These are phyloP conservation scores for Megastigmus dorsalis DNA, from an alignment of 2,888 invertebrate genomes.

Conservation along the genomic window DNA sequence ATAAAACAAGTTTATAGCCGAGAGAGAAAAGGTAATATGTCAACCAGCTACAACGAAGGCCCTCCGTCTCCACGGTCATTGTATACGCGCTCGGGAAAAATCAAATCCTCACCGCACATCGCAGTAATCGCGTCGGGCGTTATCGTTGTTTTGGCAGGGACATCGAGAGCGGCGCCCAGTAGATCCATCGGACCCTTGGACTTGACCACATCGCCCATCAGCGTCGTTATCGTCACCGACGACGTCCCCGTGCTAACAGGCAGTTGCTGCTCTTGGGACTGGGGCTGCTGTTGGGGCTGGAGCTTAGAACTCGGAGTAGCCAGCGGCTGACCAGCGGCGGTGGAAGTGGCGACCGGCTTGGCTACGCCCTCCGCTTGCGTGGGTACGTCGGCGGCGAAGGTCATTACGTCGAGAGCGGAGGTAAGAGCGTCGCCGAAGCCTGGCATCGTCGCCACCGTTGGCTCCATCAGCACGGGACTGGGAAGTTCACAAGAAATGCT, in stretches of 20 bases:
- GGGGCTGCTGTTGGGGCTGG: neutral
- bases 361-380: neutral
- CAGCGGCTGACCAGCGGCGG: neutral
- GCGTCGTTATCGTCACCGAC: neutral
- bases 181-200: neutral
- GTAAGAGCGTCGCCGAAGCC: slow-evolving; percentile 81
- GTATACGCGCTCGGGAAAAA: too few species aligned
- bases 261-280: too few species aligned
- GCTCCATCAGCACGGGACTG: slow-evolving; percentile 33
- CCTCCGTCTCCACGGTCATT: too few species aligned
- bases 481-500: neutral
- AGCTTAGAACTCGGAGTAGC: too few species aligned
- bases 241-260: neutral
- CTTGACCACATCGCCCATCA: neutral
- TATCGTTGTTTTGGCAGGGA: too few species aligned
- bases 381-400: slow-evolving; percentile 76
- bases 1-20: too few species aligned
- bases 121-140: too few species aligned
- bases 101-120: too few species aligned
- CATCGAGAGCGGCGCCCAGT: too few species aligned
- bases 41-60: too few species aligned
- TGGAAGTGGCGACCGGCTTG: neutral
- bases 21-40: too few species aligned
- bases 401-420: slow-evolving; percentile 88
- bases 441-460: slow-evolving; percentile 43